A percentile compares a stretch with the other conserved stretches of the same genome.
phyloP scores from a whole-genome alignment of 53 echinoderm and acorn worm species.

The Paracentrotus lividus region DNA sequence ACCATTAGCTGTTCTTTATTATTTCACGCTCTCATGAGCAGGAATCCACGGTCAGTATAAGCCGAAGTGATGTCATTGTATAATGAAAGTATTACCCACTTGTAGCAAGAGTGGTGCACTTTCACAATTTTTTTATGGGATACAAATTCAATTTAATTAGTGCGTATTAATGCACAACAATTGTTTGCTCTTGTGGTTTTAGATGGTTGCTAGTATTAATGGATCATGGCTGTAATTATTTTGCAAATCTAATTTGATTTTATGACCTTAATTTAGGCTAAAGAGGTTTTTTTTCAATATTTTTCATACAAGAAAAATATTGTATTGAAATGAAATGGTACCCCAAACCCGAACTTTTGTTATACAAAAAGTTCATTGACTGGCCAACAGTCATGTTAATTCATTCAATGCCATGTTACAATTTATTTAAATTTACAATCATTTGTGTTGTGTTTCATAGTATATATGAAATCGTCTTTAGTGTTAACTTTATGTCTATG shows the following conservation, averaged over 20 bases:
- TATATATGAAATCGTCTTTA: no score
- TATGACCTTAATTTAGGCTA: no score
- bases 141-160: neutral
- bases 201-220: neutral
- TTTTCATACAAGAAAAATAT: no score
- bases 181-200: neutral
- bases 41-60: constrained; percentile 15
- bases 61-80: neutral
- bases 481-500: no score
- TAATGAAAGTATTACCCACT: neutral
- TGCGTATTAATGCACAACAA: neutral
- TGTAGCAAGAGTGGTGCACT: neutral
- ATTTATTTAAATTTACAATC: no score
- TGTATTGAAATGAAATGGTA: no score
- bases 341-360: no score
- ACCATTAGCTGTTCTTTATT: neutral
- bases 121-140: constrained; percentile 25
- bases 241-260: neutral
- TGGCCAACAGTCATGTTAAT: no score
- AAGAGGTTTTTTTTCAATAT: no score
- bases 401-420: no score
- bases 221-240: neutral
- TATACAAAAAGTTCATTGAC: no score
- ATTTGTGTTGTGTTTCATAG: no score
- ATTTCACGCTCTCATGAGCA: neutral